Percentiles rank a stretch among this genome's conserved stretches.
Evolutionary conservation across 2,113 vertebrate species (phyloP).

Genomic region (Elaphurus davidianus): DNA sequence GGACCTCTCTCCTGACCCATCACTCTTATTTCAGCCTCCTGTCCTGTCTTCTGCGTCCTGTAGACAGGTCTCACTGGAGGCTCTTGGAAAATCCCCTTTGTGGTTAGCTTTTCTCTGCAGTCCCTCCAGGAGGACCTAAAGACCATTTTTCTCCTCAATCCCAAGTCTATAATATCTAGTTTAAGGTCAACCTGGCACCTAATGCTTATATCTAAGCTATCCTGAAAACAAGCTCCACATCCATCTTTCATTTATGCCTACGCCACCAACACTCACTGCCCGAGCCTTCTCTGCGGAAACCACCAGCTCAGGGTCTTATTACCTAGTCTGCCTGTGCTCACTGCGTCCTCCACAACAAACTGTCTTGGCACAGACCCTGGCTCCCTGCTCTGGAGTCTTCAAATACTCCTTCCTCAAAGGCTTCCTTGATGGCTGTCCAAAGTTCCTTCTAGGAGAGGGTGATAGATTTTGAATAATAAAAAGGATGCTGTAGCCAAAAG

Average conservation of each 20-base stretch:
- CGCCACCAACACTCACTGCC: not conserved
- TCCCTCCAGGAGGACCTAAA: not conserved
- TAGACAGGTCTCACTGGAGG: not conserved
- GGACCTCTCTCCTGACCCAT: no score
- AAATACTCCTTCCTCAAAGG: not conserved
- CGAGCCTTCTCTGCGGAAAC: not conserved
- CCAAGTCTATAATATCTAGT: not conserved
- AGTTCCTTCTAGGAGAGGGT: not conserved
- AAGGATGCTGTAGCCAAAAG: not conserved
- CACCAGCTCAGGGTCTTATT: not conserved
- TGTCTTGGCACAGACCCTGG: not conserved
- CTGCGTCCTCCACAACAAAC: not conserved
- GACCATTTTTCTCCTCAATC: not conserved
- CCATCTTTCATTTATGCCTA: rapidly evolving
- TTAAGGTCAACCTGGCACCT: not conserved
- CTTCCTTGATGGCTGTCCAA: not conserved
- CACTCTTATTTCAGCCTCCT: no score
- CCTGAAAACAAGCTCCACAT: not conserved
- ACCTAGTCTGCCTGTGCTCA: not conserved
- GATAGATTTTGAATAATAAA: not conserved
- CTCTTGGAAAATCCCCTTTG: not conserved
- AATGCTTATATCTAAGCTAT: not conserved
- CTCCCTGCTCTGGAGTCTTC: not conserved
- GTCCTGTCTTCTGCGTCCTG: not conserved
- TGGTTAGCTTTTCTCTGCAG: not conserved